phyloP scores from a whole-genome alignment of 2,113 vertebrate species.

The Scopus umbretta region DNA sequence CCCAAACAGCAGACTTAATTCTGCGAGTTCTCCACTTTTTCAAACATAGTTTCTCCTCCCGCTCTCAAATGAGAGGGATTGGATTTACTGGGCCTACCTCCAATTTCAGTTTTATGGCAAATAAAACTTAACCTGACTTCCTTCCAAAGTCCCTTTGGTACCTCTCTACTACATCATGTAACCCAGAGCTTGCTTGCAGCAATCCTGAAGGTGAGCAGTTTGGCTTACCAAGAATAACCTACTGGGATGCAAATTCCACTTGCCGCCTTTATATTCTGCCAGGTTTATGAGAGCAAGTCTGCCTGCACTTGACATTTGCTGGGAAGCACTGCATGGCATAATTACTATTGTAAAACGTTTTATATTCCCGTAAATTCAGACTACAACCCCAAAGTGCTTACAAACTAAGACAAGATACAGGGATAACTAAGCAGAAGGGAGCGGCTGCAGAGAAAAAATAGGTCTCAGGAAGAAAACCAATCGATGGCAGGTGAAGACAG shows the following conservation, averaged over 20 bases:
- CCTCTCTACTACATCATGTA: neutral
- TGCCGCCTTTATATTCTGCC: neutral
- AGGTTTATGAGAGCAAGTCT: neutral
- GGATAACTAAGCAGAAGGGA: neutral
- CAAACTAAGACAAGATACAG: neutral
- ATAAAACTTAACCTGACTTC: neutral
- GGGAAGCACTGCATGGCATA: neutral
- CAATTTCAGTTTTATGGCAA: neutral
- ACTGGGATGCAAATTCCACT: neutral
- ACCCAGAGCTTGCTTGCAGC: neutral
- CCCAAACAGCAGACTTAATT: neutral
- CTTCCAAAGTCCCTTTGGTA: neutral
- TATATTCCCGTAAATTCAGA: neutral
- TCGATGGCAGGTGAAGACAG: neutral
- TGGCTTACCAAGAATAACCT: constrained; percentile 2
- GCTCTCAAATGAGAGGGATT: neutral
- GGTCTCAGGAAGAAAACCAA: neutral
- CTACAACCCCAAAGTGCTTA: neutral
- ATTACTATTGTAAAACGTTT: neutral
- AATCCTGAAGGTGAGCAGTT: neutral
- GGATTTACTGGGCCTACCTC: neutral
- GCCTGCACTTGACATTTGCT: neutral
- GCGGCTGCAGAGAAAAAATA: neutral
- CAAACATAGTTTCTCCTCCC: neutral
- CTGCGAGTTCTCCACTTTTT: neutral